Percentiles rank a stretch among this genome's conserved stretches.
These are phyloP conservation scores for Pristionchus japonicus DNA, from an alignment of 2,888 invertebrate genomes.

Conservation along the genomic window DNA sequence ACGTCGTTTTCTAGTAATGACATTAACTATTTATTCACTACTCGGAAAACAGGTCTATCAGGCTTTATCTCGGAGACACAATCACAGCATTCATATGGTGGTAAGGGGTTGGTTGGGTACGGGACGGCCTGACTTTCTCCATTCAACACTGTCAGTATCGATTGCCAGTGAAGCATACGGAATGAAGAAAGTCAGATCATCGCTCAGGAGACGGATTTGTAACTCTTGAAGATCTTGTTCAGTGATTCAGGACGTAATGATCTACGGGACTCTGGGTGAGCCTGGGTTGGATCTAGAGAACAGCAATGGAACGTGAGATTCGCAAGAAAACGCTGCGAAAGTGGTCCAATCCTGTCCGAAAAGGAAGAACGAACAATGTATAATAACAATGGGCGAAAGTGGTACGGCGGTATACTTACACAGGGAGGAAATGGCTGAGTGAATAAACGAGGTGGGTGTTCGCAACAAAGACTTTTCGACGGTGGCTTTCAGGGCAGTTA, in stretches of 20 bases:
- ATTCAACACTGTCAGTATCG: no score
- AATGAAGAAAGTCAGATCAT: no score
- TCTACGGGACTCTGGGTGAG: not conserved
- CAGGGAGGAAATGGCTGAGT: not conserved
- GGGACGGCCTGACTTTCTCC: no score
- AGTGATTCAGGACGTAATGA: not conserved
- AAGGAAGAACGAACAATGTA: not conserved
- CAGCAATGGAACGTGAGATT: not conserved
- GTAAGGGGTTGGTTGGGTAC: not conserved
- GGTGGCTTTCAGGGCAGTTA: not conserved
- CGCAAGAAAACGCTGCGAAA: not conserved
- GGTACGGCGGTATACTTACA: not conserved
- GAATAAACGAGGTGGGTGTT: not conserved
- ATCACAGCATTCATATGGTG: slow-evolving; percentile 27
- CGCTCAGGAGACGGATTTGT: no score
- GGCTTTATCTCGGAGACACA: not conserved
- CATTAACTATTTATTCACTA: not conserved
- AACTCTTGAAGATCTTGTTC: no score
- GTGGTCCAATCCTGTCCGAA: not conserved
- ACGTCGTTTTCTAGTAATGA: not conserved
- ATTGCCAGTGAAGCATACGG: no score
- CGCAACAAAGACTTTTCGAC: not conserved
- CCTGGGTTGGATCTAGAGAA: not conserved
- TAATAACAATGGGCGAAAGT: not conserved
- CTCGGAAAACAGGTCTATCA: slow-evolving; percentile 25